Evolutionary conservation across 2,888 invertebrate genomes (phyloP).

Genomic region (Drosophila subquinaria): DNA sequence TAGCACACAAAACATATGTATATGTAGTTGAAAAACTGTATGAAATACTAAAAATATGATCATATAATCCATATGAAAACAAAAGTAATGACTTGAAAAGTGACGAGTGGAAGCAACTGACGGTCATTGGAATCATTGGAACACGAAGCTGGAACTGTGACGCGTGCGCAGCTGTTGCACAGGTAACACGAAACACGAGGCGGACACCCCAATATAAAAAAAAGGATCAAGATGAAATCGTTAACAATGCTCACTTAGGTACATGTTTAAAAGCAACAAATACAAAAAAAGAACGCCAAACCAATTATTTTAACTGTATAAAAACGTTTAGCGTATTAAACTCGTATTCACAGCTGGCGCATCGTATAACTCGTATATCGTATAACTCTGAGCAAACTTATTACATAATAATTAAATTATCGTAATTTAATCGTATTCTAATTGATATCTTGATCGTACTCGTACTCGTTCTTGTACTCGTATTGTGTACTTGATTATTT

Average conservation of each 20-base stretch:
- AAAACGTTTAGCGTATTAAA: constrained; percentile 66
- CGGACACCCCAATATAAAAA: not conserved
- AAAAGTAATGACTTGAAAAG: constrained; percentile 49
- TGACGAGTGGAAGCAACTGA: constrained; percentile 40
- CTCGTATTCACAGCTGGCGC: constrained; percentile 59
- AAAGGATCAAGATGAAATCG: constrained; percentile 43
- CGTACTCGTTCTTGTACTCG: constrained; percentile 57
- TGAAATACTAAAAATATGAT: constrained; percentile 60
- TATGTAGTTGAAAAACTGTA: constrained; percentile 43
- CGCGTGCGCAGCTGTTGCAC: constrained; percentile 53
- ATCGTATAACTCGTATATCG: constrained; percentile 66
- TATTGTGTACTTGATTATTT: constrained; percentile 70
- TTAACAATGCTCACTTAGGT: constrained; percentile 56
- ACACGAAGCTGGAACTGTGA: constrained; percentile 30
- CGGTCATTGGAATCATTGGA: constrained; percentile 16
- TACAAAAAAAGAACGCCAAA: constrained; percentile 37
- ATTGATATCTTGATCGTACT: constrained; percentile 58
- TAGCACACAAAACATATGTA: constrained; percentile 33
- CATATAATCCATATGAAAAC: constrained; percentile 53
- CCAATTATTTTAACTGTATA: constrained; percentile 55
- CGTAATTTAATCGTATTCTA: constrained; percentile 64
- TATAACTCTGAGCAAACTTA: constrained; percentile 68
- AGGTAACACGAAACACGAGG: constrained; percentile 18
- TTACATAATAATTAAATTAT: constrained; percentile 42
- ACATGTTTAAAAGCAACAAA: constrained; percentile 47